Evolutionary conservation across 2,113 vertebrate genomes (phyloP), one percentile per base, ranked within the genome.

Genomic region (Pica pica): DNA sequence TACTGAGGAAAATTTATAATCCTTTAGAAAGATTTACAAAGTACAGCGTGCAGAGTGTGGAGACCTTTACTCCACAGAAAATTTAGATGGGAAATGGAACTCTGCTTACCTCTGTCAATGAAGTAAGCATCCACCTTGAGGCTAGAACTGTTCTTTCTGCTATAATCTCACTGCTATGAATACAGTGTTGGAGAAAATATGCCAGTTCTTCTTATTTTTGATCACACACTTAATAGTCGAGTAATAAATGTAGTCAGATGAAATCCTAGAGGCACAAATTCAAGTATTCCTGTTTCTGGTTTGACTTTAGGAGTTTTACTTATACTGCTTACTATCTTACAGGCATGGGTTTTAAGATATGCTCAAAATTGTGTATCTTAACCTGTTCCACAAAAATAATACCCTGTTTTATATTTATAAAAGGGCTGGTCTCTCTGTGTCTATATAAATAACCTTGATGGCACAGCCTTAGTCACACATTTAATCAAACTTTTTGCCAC

Each of bases 231-330:
- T 56, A 91, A 52, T 53, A 65, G 12, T 10, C 15, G 41, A 24
- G 24, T 22, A 77, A 83, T 30, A 89, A 80, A 65, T 1, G 4
- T 11, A 88, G 60, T 59, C 35, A 60, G 16, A 87, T 8, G 6
- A 83, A 95, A 71, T 49, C 50, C 37, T 57, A 69, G n/a, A 81
- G 37, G 64, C 24, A 56, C 16, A 93, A 93, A 61, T 81, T 77
- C 8, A 73, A 42, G 7, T 49, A 60, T 47, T 84, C 8, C 7
- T 44, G 37, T 65, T 87, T 78, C 65, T 94, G 17, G 20, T 64
- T 84, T 65, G 52, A 39, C 37, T 21, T 28, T 15, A 55, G 52
- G 9, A 74, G 7, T 81, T 93, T 81, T 53, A 57, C 37, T 70
- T 60, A 27, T 24, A 52, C 69, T 69, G 2, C 24, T 86, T 30